Percentiles rank a stretch among this genome's conserved stretches.
These are phyloP conservation scores for Tenrec ecaudatus DNA, from an alignment of 2,113 vertebrate species.

Conservation along the genomic window DNA sequence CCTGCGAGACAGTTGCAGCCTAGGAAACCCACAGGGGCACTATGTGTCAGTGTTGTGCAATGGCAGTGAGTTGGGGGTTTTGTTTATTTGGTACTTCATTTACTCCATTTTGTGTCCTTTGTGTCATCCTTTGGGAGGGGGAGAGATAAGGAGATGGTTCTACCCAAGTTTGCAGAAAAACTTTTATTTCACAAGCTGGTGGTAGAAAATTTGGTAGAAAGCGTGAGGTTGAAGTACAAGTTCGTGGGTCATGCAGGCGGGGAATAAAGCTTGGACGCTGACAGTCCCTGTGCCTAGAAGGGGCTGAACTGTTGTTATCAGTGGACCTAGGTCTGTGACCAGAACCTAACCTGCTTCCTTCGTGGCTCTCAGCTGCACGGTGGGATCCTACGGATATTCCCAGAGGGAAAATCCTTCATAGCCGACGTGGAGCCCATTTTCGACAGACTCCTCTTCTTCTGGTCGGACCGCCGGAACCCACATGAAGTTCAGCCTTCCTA, in stretches of 20 bases:
- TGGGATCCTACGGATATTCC: constrained; percentile 95
- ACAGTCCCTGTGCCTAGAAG: neutral
- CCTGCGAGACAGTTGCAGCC: no score
- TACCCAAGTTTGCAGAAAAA: neutral
- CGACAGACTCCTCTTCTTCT: constrained; percentile 96
- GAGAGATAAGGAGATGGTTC: neutral
- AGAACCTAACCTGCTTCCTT: constrained; percentile 48
- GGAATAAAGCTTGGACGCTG: neutral
- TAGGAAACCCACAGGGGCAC: no score
- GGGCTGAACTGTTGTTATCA: neutral
- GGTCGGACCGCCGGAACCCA: constrained; percentile 97
- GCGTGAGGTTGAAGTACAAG: neutral
- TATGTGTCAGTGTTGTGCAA: no score
- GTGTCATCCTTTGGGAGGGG: no score
- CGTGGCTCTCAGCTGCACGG: constrained; percentile 91
- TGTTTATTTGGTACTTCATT: no score
- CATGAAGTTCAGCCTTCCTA: constrained; percentile 97
- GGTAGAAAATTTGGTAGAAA: neutral
- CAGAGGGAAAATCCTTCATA: constrained; percentile 93
- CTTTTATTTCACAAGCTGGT: neutral
- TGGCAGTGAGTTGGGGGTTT: no score
- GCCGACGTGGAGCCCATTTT: constrained; percentile 96
- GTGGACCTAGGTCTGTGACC: neutral
- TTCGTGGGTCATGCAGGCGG: neutral
- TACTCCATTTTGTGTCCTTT: neutral